Base-by-base conservation (phyloP, 2,888 invertebrate genomes). In the Stratiomys singularior region DNA sequence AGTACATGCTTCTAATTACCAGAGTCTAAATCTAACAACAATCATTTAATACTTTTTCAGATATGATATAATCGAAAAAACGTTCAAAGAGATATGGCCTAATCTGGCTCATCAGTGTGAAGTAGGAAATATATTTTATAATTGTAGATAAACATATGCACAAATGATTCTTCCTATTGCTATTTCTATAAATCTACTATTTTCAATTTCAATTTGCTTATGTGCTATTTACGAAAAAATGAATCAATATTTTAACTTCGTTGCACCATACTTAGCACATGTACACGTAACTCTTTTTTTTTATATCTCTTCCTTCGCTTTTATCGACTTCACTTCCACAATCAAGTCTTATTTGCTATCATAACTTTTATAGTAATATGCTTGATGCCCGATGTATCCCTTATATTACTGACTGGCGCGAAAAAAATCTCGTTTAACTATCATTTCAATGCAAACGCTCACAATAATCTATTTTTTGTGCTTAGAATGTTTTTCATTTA, bases 1-100 rank as follows among this genome's bases (percentile, higher is more conserved):
- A 92, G 94, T 91, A 88, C n/a, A 37, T 87, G 64, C 81, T 80
- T 79, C 28, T 52, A 79, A 52, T 3, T 37, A 37, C 15, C n/a
- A 9, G 52, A 52, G 15, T 4, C 18, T 4, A 4, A n/a, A 52
- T 2, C 15, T 52, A 15, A 13, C 4, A 52, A 52, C 4, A n/a
- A n/a, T 52, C 52, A 4, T 52, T 52, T 9, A 52, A 9, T 52
- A 72, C 74, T 76, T 46, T 82, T 82, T 71, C 82, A 87, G 87
- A 83, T 86, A 85, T 84, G 82, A 84, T 79, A 81, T 87, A 82
- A 86, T 87, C 81, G 85, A 86, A 83, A 84, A 84, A 82, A 85
- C 85, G 82, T 87, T 84, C 81, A 86, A 85, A 81, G 84, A 85
- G 81, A 76, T 84, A 78, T 85, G 83, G 80, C 87, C 87, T 80